Base-by-base conservation (phyloP, 2,888 invertebrate species). In the Odontothrips loti region DNA sequence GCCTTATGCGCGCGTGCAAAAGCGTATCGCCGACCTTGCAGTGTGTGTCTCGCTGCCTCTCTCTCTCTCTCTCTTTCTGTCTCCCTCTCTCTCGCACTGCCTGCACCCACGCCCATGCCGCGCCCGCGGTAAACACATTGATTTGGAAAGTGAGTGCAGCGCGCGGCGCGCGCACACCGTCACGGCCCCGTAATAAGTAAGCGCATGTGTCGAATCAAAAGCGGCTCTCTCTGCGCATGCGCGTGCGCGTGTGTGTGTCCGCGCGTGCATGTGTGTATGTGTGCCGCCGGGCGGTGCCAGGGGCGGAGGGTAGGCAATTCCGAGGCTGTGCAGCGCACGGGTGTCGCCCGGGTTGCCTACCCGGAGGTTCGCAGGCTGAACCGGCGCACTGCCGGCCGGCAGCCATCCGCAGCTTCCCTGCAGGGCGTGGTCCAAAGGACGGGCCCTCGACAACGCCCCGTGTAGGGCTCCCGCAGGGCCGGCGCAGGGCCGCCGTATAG, bases 81-180 rank as follows among this genome's bases (percentile, higher is more conserved):
- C 51, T 51, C 51, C 9, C 51, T 51, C 51, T 12, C 51, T 43
- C 43, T 9, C 27, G n/a, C 1, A 15, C 29, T 12, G 68, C 68
- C 23, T 12, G 12, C 68, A 27, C 68, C 68, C 68, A 75, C 68
- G 68, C 58, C 58, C 58, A n/a, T n/a, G n/a, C n/a, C n/a, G n/a
- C 20, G 58, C n/a, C 15, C 58, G 58, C 15, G 17, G 17, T 58
- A 58, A 58, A 58, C n/a, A 58, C 68, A 75, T 75, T 27, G 68
- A 75, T 75, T 75, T 75, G 68, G 68, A 75, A 75, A 75, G 68
- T 75, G 68, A 75, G 58, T n/a, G 51, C 51, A 10, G 51, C 2
- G 51, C 51, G 51, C 2, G 51, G 3, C 3, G 34, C 34, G 34
- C 34, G 34, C 6, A 6, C 34, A 43, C 34, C 51, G 51, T 12